Base-by-base conservation (phyloP, 2,113 vertebrate species). In the Spilogale gracilis region DNA sequence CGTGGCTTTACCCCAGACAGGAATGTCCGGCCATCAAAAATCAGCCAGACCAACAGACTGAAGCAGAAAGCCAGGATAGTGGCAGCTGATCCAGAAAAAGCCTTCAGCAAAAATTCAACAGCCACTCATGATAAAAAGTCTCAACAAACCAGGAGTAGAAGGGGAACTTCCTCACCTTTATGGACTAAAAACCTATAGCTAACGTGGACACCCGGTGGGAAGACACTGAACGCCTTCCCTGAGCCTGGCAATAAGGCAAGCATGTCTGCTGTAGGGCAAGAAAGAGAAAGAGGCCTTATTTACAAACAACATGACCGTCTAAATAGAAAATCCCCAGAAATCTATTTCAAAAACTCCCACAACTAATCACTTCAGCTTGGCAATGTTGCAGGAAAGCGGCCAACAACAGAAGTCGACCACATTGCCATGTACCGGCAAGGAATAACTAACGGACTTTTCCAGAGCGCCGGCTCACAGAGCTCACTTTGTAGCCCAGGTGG, bases 191-290 rank as follows among this genome's bases (percentile, higher is more conserved):
- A 4, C 48, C 30, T 32, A 25, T 0, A 12, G n/a, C 30, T 16
- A 17, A 9, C 43, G 2, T 9, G 7, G 2, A n/a, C 2, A 9
- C 27, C 2, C 50, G 16, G 9, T 0, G 1, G 43, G 38, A 25
- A 38, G 17, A 18, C 43, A 10, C n/a, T 0, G 21, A 16, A 13
- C 3, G 27, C 23, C 43, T 20, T 17, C 69, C 23, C 25, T 16
- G 2, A 73, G 43, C 13, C 9, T 0, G 50, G 21, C 10, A 25
- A 54, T 16, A 38, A 38, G n/a, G 76, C 8, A 6, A 2, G 45
- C 65, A 9, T 0, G 78, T 43, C 67, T 69, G 60, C 79, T 71
- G 18, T 0, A 3, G 9, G 5, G 21, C 56, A 48, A 65, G 58
- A 23, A 38, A 67, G 27, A 58, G 50, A 45, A 61, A 76, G 20